Base-by-base conservation (phyloP, 1,140 invertebrate species). In the Penaeus vannamei region DNA sequence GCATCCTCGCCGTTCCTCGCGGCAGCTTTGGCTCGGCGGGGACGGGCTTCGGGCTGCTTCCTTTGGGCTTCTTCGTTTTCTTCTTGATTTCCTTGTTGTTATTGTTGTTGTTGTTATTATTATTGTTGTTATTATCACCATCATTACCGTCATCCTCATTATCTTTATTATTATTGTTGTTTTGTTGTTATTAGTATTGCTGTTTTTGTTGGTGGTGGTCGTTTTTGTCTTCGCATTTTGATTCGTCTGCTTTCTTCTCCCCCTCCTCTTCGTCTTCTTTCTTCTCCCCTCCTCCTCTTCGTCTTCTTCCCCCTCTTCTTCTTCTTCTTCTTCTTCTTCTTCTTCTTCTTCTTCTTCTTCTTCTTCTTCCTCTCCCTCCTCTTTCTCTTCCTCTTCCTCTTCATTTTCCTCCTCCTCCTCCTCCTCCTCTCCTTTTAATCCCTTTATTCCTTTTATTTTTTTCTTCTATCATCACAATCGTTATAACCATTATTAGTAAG, bases 381-480 rank as follows among this genome's bases (percentile, higher is more conserved):
- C 36, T 23, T 10, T 22, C 77, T 80, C n/a, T 8, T 26, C 36
- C 26, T 80, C 36, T 10, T 22, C 36, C 36, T 32, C 36, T 3
- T 3, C n/a, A 1, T 22, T 7, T 3, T 3, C n/a, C n/a, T 66
- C 62, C n/a, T 36, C 36, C 29, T 46, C 42, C 36, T 36, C 36
- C 29, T 80, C n/a, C 36, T 36, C 36, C 77, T 80, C 77, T 29
- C 26, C 36, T 26, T 80, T 26, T 80, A 12, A 10, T 36, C 29
- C 77, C 36, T 36, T 42, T 29, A 19, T 36, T 80, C 77, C 17
- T 17, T 80, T 36, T 80, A n/a, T 80, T 36, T 80, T 36, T 80
- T 36, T 80, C 77, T 26, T 36, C 22, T 36, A 29, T 36, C 42
- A n/a, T 80, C 77, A 29, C n/a, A 36, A 4, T 66, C 14, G 36